These are phyloP conservation scores for Acrocephalus scirpaceus DNA, from an alignment of 2,797 vertebrate genomes.

Conservation along the genomic window DNA sequence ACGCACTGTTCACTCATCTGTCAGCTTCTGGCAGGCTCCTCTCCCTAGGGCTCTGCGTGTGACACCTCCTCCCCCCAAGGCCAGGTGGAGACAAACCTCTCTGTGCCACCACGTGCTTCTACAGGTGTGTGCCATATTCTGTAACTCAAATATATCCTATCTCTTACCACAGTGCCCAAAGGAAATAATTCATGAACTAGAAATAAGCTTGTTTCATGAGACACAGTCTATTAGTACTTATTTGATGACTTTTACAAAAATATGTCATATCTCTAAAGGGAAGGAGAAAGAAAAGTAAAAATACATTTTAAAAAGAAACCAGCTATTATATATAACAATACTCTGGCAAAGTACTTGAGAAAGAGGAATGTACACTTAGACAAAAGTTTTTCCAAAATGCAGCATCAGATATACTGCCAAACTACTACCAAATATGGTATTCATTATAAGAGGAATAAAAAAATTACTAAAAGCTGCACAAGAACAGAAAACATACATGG, in stretches of 20 bases:
- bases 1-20: fast-evolving
- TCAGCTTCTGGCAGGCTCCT: not conserved
- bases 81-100: not conserved
- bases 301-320: not conserved
- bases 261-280: not conserved
- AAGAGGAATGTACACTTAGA: not conserved
- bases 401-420: not conserved
- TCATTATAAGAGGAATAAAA: not conserved
- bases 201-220: not conserved
- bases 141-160: not conserved
- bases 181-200: not conserved
- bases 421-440: not conserved
- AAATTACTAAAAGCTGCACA: not conserved
- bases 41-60: fast-evolving
- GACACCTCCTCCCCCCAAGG: not conserved
- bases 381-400: not conserved
- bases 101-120: not conserved
- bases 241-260: not conserved
- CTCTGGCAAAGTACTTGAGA: not conserved
- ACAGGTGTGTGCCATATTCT: too few relatives aligned
- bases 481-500: not conserved
- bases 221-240: not conserved
- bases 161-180: not conserved
- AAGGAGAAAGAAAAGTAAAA: not conserved
- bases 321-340: not conserved